Base-by-base conservation (phyloP, 2,797 vertebrate species). In the Acipenser oxyrinchus region DNA sequence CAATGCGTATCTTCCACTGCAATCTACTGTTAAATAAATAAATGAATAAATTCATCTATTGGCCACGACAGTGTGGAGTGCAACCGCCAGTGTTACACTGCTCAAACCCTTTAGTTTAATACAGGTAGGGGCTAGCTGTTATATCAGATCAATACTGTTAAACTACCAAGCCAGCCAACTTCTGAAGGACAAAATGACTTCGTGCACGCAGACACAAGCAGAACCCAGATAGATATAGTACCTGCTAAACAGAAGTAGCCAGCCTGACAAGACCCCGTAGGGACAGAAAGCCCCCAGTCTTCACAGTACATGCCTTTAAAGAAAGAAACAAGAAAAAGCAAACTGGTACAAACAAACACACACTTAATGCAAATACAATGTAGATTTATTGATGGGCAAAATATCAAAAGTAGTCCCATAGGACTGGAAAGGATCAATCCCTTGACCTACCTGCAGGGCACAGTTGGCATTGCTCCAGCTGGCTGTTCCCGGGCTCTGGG, bases 201-300 rank as follows among this genome's bases (percentile, higher is more conserved):
- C 9, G 7, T 23, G 48, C 37, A 65, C 37, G 50, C 13, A 1
- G 10, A 12, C 49, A 12, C 50, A 15, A 4, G 48, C 48, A 57
- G 13, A 37, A 37, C 2, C 23, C 23, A n/a, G 55, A n/a, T 13
- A 68, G 52, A 68, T 65, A 62, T 62, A 67, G 18, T 87, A 94
- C 92, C 92, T 87, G 86, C 79, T 74, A 78, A 84, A 77, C 89
- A 93, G 83, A 93, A 94, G 82, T 87, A 93, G 66, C 94, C 92
- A 59, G 87, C 83, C 69, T 89, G 87, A 75, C 91, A 94, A 62
- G 79, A 85, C 12, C 92, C 92, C 67, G 86, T 86, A 37, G 92
- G 88, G 74, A 88, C 88, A 70, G 90, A 86, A 13, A 91, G 81
- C 63, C 91, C 91, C 89, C 90, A 89, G 52, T 91, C 90, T 68